phyloP scores from a whole-genome alignment of 92 coral and sea anemone genomes.

The Bergia puertoricense region DNA sequence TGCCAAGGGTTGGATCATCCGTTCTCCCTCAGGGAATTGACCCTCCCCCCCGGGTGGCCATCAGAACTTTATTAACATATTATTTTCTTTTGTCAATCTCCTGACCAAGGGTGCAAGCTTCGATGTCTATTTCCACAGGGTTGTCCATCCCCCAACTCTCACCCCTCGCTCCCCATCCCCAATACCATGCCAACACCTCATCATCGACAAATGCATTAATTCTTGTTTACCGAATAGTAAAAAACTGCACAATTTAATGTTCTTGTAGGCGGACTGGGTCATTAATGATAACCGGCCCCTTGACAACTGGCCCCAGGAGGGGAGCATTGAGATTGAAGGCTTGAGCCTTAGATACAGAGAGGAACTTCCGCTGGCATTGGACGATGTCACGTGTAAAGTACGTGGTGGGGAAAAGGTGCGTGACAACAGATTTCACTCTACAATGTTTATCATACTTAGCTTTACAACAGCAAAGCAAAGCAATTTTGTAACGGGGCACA shows the following conservation, averaged over 20 bases:
- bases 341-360: slow-evolving; percentile 83
- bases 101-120: too few species aligned
- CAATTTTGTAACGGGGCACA: neutral
- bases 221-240: neutral
- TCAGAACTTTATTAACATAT: too few species aligned
- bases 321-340: slow-evolving; percentile 63
- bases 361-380: slow-evolving; percentile 70
- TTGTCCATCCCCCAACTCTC: too few species aligned
- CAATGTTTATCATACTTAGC: neutral
- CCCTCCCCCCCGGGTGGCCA: neutral
- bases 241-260: neutral
- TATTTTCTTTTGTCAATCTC: too few species aligned
- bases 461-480: neutral
- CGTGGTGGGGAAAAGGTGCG: slow-evolving; percentile 81
- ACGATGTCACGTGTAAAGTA: slow-evolving; percentile 67
- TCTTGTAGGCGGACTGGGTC: slow-evolving; percentile 82
- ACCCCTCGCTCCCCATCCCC: too few species aligned
- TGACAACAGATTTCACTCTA: neutral
- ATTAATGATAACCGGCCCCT: slow-evolving; percentile 76
- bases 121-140: too few species aligned
- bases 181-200: too few species aligned
- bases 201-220: neutral
- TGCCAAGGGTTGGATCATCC: too few species aligned
- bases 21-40: too few species aligned
- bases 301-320: slow-evolving; percentile 91